Evolutionary conservation across 2,113 vertebrate species (phyloP), one percentile per base, ranked within the genome.

Genomic region (Chaenogobius annularis): DNA sequence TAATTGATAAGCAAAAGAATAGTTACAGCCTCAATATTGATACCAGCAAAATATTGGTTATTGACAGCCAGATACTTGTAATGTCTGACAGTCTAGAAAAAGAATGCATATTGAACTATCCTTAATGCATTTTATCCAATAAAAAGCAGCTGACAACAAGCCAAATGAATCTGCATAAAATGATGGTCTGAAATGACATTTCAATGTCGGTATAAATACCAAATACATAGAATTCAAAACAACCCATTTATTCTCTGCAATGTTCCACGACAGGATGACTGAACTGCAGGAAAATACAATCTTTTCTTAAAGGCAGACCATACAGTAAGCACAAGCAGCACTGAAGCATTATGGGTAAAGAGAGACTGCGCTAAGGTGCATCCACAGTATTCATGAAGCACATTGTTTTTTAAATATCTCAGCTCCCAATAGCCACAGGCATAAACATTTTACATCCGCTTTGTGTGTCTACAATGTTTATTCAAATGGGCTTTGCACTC

Each of bases 391-490:
- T 78, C 58, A 72, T 31, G 54, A 9, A 70, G 15, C 14, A 0
- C 31, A 47, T 66, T 56, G 40, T 69, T 37, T 66, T 71, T 59
- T 68, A 19, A 56, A 58, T 55, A 73, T 23, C 47, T 47, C 50
- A 52, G 31, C 22, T 66, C 63, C 17, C 69, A 40, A 40, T 37
- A 31, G 67, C 67, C 69, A 64, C 23, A 63, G 70, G 54, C 73
- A 69, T 59, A 48, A 67, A 74, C 56, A 72, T 71, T 54, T 68
- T 66, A 31, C 72, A 74, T 72, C 71, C 7, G 10, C 52, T 75
- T 73, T 77, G 26, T 75, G 63, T 54, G 37, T 54, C 61, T 68
- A 82, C 68, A 69, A n/a, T 54, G 35, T 70, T 78, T 55, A 73
- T 68, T 63, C 35, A 75, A 80, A 80, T 75, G 68, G 20, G 23